Conservation (phyloP, 2,888 invertebrate species). For the Hydrotaea diabolus region DNA sequence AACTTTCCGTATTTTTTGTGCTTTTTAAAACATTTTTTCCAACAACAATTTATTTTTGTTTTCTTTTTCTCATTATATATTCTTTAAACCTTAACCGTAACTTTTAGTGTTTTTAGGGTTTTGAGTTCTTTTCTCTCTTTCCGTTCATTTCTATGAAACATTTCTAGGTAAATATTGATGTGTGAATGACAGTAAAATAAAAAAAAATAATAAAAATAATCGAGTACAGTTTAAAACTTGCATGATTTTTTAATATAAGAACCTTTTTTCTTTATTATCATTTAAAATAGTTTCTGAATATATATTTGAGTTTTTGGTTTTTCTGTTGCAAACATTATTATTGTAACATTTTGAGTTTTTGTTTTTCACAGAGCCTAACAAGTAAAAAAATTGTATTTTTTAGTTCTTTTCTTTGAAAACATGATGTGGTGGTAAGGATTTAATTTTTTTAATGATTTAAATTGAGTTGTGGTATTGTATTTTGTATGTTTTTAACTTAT, state of each 20-base stretch:
- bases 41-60: conserved; percentile 58
- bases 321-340: conserved; percentile 58
- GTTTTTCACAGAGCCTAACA: conserved; percentile 63
- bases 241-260: conserved; percentile 31
- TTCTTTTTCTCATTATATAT: conserved; percentile 51
- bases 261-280: conserved; percentile 10
- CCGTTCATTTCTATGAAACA: conserved; percentile 39
- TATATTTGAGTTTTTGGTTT: conserved; percentile 47
- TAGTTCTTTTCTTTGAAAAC: conserved; percentile 54
- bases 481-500: not conserved
- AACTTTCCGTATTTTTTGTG: conserved; percentile 62
- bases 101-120: conserved; percentile 39
- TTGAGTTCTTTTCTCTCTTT: conserved; percentile 29
- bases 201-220: conserved; percentile 38
- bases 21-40: conserved; percentile 69
- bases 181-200: not conserved
- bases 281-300: conserved; percentile 61
- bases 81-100: conserved; percentile 43
- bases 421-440: conserved; percentile 66
- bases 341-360: conserved; percentile 54
- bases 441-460: conserved; percentile 9
- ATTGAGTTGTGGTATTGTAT: conserved; percentile 25
- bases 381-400: conserved; percentile 62
- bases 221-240: conserved; percentile 60
- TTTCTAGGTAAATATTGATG: conserved; percentile 28